phyloP scores from a whole-genome alignment of 2,113 vertebrate species.

The Megaleporinus macrocephalus region DNA sequence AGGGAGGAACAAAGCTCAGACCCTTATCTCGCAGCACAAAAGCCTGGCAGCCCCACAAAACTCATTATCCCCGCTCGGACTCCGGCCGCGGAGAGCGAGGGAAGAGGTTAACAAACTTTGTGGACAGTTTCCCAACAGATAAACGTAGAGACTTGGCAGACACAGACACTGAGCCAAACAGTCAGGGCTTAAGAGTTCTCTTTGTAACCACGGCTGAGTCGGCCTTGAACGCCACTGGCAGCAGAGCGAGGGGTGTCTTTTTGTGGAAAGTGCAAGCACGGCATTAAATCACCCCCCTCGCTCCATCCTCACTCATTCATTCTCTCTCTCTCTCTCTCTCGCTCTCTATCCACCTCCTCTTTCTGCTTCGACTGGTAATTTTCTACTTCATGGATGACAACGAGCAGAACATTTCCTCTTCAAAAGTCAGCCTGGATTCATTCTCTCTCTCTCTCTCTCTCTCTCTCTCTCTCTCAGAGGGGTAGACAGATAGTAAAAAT shows the following conservation, averaged over 20 bases:
- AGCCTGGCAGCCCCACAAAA: conserved; percentile 45
- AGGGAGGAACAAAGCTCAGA: conserved; percentile 49
- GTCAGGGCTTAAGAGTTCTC: conserved; percentile 22
- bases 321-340: neutral
- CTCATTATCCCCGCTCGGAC: conserved; percentile 43
- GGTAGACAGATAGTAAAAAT: too few relatives aligned
- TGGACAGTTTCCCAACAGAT: conserved; percentile 46
- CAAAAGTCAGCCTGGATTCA: neutral
- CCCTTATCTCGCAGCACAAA: conserved; percentile 46
- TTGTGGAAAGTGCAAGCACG: conserved; percentile 21
- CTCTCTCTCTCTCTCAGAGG: too few relatives aligned
- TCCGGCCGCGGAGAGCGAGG: conserved; percentile 23
- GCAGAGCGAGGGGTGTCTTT: conserved; percentile 22
- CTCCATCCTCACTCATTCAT: neutral
- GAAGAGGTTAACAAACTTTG: conserved; percentile 26
- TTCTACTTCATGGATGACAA: conserved; percentile 3
- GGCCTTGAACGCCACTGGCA: conserved; percentile 30
- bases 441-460: too few relatives aligned
- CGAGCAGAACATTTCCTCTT: conserved; percentile 24
- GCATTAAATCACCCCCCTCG: neutral
- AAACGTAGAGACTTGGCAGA: conserved; percentile 28
- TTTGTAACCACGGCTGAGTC: conserved; percentile 26
- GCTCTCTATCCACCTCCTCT: neutral
- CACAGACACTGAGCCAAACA: conserved; percentile 32
- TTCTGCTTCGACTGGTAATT: conserved; percentile 14